Conservation (phyloP, 2,113 vertebrate genomes). For the Telmatochromis brichardi region DNA sequence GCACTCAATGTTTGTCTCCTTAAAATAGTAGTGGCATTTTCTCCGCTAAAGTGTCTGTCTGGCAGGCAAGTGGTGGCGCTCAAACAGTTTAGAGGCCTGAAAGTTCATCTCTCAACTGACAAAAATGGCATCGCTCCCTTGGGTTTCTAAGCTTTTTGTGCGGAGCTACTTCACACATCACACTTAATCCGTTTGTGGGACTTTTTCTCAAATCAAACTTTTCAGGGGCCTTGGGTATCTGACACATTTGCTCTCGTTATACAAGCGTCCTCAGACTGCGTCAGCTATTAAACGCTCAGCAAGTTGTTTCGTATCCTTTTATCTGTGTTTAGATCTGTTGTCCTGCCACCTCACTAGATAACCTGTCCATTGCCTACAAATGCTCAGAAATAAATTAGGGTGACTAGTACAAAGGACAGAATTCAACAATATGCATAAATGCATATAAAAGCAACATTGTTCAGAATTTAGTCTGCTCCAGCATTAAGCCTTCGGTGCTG, state of each 20-base stretch:
- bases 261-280: background rate
- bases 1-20: conserved; percentile 55
- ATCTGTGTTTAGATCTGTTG: background rate
- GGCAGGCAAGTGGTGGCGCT: conserved; percentile 11
- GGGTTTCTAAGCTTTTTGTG: background rate
- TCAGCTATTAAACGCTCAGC: background rate
- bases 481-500: background rate
- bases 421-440: background rate
- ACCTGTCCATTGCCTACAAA: background rate
- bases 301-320: background rate
- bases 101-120: conserved; percentile 23
- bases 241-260: background rate
- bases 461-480: background rate
- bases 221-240: background rate
- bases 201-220: conserved; percentile 10
- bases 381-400: background rate
- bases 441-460: background rate
- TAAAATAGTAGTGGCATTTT: conserved; percentile 46
- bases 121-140: background rate
- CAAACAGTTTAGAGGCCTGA: conserved; percentile 43
- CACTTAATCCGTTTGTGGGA: conserved; percentile 15
- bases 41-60: conserved; percentile 38
- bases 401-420: background rate
- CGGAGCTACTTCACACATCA: background rate
- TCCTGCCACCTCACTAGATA: conserved; percentile 2